Conservation (phyloP, 2,113 vertebrate genomes). For the Aegotheles bennettii region DNA sequence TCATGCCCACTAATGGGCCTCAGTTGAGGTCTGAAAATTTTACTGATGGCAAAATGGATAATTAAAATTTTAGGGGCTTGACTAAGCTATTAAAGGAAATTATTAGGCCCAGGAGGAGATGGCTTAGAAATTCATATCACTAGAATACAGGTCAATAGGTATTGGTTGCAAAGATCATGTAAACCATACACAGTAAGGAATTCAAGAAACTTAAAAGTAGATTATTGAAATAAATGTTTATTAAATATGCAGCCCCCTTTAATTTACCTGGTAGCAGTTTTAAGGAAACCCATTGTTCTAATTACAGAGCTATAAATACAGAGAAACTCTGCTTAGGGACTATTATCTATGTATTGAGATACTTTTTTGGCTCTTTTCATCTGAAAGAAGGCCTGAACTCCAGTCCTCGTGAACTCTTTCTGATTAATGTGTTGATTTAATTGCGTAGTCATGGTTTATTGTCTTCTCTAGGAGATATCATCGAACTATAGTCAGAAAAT, state of each 20-base stretch:
- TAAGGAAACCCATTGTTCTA: not conserved
- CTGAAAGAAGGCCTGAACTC: not conserved
- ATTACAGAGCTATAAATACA: not conserved
- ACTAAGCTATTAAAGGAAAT: not conserved
- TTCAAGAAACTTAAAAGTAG: not conserved
- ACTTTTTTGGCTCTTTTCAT: not conserved
- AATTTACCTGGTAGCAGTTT: not conserved
- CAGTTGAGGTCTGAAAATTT: constrained; percentile 9
- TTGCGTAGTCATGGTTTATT: not conserved
- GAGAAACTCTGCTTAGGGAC: not conserved
- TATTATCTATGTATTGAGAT: not conserved
- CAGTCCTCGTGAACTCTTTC: not conserved
- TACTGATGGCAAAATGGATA: not conserved
- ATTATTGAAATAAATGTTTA: not conserved
- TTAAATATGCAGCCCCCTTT: not conserved
- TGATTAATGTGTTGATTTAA: not conserved
- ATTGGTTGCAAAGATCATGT: not conserved
- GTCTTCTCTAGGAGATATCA: not conserved
- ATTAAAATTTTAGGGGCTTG: constrained; percentile 15
- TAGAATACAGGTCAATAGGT: not conserved
- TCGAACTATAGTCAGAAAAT: not conserved
- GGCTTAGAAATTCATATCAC: not conserved
- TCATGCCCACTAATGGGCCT: not conserved
- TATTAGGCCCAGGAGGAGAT: not conserved
- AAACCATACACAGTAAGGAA: not conserved